A percentile compares a stretch with the other conserved stretches of the same genome.
Evolutionary conservation across 2,888 invertebrate genomes (phyloP).

Genomic region (Drosophila percnosoma): DNA sequence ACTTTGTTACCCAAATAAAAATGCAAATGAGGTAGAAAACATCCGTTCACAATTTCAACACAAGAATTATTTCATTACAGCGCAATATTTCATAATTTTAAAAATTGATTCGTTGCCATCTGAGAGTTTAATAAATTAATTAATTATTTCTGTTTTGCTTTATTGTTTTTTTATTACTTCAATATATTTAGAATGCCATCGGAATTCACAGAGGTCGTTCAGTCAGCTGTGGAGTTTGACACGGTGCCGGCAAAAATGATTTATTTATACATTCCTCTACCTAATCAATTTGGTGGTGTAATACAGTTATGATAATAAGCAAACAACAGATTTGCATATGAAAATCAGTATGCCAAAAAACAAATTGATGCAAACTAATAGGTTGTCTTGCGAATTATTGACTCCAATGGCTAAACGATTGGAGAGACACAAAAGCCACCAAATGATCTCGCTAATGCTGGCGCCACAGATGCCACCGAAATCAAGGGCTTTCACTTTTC

Average conservation of each 20-base stretch:
- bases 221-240: not conserved
- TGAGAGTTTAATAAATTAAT: not conserved
- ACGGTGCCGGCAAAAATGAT: not conserved
- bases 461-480: constrained; percentile 60
- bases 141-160: not conserved
- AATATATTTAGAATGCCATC: not conserved
- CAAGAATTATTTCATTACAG: not conserved
- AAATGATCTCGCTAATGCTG: constrained; percentile 51
- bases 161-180: not conserved
- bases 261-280: not conserved
- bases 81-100: not conserved
- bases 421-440: constrained; percentile 53
- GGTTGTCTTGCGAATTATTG: constrained; percentile 15
- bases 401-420: constrained; percentile 29
- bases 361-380: constrained; percentile 16
- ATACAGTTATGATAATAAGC: constrained; percentile 8
- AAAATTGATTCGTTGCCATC: not conserved
- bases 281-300: constrained; percentile 1
- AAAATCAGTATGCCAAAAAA: not conserved
- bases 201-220: not conserved
- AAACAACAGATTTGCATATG: constrained; percentile 10
- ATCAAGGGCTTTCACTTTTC: constrained; percentile 71
- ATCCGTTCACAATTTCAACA: not conserved
- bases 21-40: constrained; percentile 34
- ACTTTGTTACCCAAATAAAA: constrained; percentile 29